Conservation (phyloP, 2,113 vertebrate genomes). For the Colossoma macropomum region DNA sequence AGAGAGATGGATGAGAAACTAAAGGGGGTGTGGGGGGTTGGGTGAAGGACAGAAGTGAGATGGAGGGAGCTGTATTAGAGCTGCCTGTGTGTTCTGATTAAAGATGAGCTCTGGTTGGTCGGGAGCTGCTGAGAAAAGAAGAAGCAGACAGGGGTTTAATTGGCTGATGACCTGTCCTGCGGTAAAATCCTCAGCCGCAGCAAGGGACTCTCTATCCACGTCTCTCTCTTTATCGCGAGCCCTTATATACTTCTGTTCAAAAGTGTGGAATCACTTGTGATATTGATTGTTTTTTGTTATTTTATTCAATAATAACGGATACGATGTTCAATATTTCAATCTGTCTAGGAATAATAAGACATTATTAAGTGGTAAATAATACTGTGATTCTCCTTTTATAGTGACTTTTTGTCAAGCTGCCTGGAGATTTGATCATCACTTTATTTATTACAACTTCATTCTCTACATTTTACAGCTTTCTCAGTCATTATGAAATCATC, state of each 20-base stretch:
- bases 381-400: too few species aligned
- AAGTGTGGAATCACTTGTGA: background rate
- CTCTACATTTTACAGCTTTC: too few species aligned
- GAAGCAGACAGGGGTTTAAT: constrained; percentile 52
- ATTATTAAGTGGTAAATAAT: too few species aligned
- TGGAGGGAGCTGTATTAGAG: constrained; percentile 33
- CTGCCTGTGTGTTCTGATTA: constrained; percentile 55
- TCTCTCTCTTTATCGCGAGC: constrained; percentile 11
- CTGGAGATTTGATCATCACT: too few species aligned
- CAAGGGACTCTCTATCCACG: constrained; percentile 25
- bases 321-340: too few species aligned
- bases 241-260: constrained; percentile 5
- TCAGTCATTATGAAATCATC: too few species aligned
- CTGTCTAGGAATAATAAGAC: too few species aligned
- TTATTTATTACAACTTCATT: too few species aligned
- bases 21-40: background rate
- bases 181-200: constrained; percentile 50
- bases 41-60: background rate
- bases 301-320: background rate
- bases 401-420: too few species aligned
- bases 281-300: background rate
- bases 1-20: background rate
- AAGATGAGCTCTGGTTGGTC: constrained; percentile 42
- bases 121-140: constrained; percentile 25
- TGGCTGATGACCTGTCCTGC: constrained; percentile 63